Evolutionary conservation across 2,888 invertebrate species (phyloP).

Genomic region (Machimus atricapillus): DNA sequence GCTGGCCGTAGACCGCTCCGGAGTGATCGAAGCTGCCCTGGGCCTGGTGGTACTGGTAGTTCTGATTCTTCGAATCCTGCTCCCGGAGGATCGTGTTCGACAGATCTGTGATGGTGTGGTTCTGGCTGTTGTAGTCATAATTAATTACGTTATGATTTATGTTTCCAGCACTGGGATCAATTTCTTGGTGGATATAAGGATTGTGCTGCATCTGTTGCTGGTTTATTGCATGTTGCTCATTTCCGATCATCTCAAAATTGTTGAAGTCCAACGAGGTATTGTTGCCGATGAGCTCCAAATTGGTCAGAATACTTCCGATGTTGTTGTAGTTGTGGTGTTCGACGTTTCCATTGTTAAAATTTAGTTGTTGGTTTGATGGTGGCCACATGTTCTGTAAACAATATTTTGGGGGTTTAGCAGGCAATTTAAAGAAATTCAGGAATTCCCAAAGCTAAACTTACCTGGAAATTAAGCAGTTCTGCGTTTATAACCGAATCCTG

Average conservation of each 20-base stretch:
- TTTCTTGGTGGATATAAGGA: slow-evolving; percentile 38
- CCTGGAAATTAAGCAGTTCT: slow-evolving; percentile 59
- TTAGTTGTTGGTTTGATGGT: slow-evolving; percentile 50
- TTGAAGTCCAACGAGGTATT: slow-evolving; percentile 60
- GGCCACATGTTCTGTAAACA: slow-evolving; percentile 58
- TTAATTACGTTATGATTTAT: slow-evolving; percentile 45
- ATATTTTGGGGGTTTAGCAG: neutral
- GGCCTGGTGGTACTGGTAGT: slow-evolving; percentile 48
- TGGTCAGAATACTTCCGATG: slow-evolving; percentile 62
- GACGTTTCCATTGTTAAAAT: slow-evolving; percentile 53
- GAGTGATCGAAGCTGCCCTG: slow-evolving; percentile 10
- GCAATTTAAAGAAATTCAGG: neutral
- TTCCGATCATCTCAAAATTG: slow-evolving; percentile 58
- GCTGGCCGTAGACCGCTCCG: slow-evolving; percentile 42
- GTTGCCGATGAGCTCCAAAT: slow-evolving; percentile 60
- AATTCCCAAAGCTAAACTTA: slow-evolving; percentile 39
- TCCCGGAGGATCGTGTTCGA: slow-evolving; percentile 47
- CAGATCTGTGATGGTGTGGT: slow-evolving; percentile 49
- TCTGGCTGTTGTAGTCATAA: slow-evolving; percentile 47
- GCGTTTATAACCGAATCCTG: slow-evolving; percentile 54
- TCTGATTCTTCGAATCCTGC: slow-evolving; percentile 40
- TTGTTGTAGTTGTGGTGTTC: slow-evolving; percentile 61
- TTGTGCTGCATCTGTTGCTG: slow-evolving; percentile 52
- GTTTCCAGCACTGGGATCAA: slow-evolving; percentile 44
- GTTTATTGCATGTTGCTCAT: slow-evolving; percentile 50